A percentile compares a stretch with the other conserved stretches of the same genome.
Evolutionary conservation across 2,888 invertebrate species (phyloP).

Genomic region (Pseudococcus jackbeardsleyi): DNA sequence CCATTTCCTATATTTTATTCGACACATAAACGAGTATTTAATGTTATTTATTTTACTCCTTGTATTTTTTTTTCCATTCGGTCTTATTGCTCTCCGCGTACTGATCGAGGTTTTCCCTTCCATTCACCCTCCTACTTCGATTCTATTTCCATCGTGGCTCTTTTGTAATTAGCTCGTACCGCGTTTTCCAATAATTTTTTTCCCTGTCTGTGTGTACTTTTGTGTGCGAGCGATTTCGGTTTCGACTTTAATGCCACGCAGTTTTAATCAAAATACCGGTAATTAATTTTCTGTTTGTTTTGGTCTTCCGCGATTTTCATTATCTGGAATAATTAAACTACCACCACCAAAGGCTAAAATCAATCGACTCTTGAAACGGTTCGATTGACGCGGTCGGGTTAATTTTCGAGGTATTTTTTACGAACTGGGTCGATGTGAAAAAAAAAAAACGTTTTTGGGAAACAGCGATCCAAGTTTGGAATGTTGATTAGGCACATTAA

Average conservation of each 20-base stretch:
- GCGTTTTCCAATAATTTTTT: not conserved
- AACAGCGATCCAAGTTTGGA: too few species aligned
- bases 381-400: too few species aligned
- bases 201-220: not conserved
- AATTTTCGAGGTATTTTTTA: too few species aligned
- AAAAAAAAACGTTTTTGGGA: too few species aligned
- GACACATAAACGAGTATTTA: conserved; percentile 48
- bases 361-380: not conserved
- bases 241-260: not conserved
- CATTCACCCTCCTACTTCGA: not conserved
- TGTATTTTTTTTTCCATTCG: not conserved
- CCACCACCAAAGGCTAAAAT: not conserved
- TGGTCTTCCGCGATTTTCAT: not conserved
- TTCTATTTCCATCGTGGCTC: not conserved
- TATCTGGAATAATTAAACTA: not conserved
- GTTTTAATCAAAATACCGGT: conserved; percentile 35
- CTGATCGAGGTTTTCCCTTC: not conserved
- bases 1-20: conserved; percentile 29
- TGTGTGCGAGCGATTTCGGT: not conserved
- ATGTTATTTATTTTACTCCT: conserved; percentile 50
- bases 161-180: conserved; percentile 5
- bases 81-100: not conserved
- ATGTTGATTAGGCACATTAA: too few species aligned
- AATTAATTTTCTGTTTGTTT: conserved; percentile 37
- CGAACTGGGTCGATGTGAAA: too few species aligned